phyloP scores from a whole-genome alignment of 2,113 vertebrate genomes.

The Antechinus flavipes region DNA sequence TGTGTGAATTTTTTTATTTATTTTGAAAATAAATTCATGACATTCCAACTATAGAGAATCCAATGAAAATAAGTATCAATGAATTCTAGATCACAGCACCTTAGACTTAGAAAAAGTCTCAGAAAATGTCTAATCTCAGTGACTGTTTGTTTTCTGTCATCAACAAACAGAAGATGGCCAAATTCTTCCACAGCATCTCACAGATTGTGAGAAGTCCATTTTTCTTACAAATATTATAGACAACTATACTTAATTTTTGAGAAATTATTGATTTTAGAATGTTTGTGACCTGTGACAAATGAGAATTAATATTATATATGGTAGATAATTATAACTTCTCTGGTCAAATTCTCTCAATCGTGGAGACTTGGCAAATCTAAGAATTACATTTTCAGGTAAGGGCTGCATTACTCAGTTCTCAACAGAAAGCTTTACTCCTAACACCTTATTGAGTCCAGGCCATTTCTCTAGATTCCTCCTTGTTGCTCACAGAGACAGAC shows the following conservation, averaged over 20 bases:
- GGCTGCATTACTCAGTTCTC: not conserved
- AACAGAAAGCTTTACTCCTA: not conserved
- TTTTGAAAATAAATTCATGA: not conserved
- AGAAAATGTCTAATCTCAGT: not conserved
- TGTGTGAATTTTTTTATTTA: not conserved
- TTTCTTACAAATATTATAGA: fast-evolving
- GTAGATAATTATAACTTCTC: not conserved
- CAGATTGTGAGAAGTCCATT: not conserved
- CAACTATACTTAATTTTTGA: not conserved
- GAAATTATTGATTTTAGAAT: not conserved
- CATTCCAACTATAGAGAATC: not conserved
- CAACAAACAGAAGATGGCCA: not conserved
- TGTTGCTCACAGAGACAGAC: not conserved
- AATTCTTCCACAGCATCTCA: not conserved
- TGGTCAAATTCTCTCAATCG: not conserved
- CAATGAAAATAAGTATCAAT: not conserved
- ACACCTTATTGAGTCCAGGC: not conserved
- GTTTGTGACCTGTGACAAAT: not conserved
- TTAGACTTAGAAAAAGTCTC: not conserved
- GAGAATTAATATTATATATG: not conserved
- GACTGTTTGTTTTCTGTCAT: not conserved
- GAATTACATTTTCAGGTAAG: not conserved
- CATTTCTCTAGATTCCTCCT: not conserved
- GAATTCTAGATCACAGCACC: not conserved
- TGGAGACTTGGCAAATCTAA: not conserved